A percentile compares a stretch with the other conserved stretches of the same genome.
Evolutionary conservation across 2,113 vertebrate species (phyloP).

Genomic region (Solea senegalensis): DNA sequence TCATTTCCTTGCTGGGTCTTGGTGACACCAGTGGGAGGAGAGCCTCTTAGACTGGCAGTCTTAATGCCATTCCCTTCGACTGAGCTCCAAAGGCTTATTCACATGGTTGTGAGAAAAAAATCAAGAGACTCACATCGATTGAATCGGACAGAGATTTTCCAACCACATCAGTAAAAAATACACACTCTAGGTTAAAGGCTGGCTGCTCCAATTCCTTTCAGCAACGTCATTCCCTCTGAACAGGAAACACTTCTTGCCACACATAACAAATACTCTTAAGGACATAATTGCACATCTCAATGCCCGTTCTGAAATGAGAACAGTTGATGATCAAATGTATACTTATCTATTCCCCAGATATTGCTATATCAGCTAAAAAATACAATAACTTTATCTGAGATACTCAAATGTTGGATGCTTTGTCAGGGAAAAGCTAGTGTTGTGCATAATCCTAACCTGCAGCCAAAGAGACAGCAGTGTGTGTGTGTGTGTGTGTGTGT

Average conservation of each 20-base stretch:
- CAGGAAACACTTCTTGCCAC: slow-evolving; percentile 12
- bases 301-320: too few relatives aligned
- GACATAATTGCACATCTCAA: background rate
- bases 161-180: slow-evolving; percentile 37
- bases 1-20: slow-evolving; percentile 26
- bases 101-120: slow-evolving; percentile 36
- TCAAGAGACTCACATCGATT: slow-evolving; percentile 46
- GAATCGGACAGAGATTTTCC: slow-evolving; percentile 53
- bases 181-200: slow-evolving; percentile 27
- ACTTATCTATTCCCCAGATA: background rate
- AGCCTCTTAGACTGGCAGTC: slow-evolving; percentile 14
- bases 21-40: slow-evolving; percentile 37
- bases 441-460: slow-evolving; percentile 53
- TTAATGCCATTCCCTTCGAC: slow-evolving; percentile 8
- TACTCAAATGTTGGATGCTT: slow-evolving; percentile 8
- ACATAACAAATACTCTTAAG: slow-evolving; percentile 11
- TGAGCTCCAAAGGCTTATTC: slow-evolving; percentile 30
- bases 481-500: slow-evolving; percentile 4
- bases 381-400: slow-evolving; percentile 12
- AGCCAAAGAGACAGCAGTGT: slow-evolving; percentile 27
- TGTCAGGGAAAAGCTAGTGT: slow-evolving; percentile 6
- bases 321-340: too few relatives aligned
- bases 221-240: slow-evolving; percentile 21
- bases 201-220: slow-evolving; percentile 11
- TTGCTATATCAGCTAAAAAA: background rate